Conservation (phyloP, 2,888 invertebrate species). For the Cryptops parisi region DNA sequence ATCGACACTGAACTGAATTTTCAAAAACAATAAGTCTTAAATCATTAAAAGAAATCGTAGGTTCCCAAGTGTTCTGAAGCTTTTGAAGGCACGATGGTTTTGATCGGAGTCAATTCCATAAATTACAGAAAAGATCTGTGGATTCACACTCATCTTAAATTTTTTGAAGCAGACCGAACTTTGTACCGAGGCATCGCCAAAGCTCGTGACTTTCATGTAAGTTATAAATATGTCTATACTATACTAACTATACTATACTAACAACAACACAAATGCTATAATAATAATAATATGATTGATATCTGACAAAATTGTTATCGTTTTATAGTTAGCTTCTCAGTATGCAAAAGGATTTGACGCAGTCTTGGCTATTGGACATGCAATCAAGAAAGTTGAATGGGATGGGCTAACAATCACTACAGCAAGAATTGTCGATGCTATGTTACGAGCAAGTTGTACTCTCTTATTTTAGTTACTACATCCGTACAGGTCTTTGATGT, state of each 20-base stretch:
- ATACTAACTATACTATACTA: too few species aligned
- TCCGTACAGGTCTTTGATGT: too few species aligned
- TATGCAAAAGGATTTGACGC: constrained; percentile 1
- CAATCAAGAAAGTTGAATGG: neutral
- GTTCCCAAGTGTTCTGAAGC: neutral
- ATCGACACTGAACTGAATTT: too few species aligned
- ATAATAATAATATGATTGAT: too few species aligned
- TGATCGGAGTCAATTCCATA: neutral
- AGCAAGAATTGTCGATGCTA: too few species aligned
- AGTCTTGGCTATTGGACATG: neutral
- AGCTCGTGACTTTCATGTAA: constrained; percentile 2
- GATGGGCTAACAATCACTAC: too few species aligned
- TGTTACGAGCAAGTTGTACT: too few species aligned
- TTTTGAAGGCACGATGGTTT: neutral
- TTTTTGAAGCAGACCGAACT: constrained; percentile 3
- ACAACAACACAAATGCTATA: too few species aligned
- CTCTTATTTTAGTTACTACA: too few species aligned
- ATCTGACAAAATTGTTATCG: neutral
- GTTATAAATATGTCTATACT: too few species aligned
- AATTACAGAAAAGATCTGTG: constrained; percentile 1
- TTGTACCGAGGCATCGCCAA: constrained; percentile 3
- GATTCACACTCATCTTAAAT: constrained; percentile 3
- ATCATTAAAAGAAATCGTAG: too few species aligned
- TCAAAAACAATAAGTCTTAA: too few species aligned
- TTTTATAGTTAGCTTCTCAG: neutral